These are phyloP conservation scores for Collichthys lucidus DNA, from an alignment of 2,113 vertebrate species.

Conservation along the genomic window DNA sequence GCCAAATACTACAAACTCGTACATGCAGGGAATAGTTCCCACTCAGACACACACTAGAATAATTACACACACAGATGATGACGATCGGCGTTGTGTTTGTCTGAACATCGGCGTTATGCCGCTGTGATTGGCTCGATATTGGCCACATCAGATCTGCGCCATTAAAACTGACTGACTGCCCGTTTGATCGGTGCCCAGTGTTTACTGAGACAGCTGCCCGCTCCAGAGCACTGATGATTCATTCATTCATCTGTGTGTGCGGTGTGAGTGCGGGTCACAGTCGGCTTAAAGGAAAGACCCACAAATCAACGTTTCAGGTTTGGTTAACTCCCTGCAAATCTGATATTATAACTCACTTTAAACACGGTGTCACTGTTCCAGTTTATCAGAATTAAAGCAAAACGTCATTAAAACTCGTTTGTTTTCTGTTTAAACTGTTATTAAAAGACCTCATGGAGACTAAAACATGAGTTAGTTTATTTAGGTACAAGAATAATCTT, in stretches of 20 bases:
- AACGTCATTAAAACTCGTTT: not conserved
- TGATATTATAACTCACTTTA: no score
- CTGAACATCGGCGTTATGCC: conserved; percentile 17
- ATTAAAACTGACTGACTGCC: conserved; percentile 44
- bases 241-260: conserved; percentile 9
- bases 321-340: not conserved
- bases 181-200: conserved; percentile 30
- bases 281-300: conserved; percentile 5
- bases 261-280: not conserved
- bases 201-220: conserved; percentile 39
- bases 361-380: not conserved
- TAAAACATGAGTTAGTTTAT: no score
- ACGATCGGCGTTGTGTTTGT: not conserved
- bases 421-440: not conserved
- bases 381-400: not conserved
- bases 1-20: not conserved
- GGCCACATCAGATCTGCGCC: conserved; percentile 45
- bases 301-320: not conserved
- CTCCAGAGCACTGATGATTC: conserved; percentile 14
- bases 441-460: not conserved
- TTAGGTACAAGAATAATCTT: not conserved
- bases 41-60: conserved; percentile 10
- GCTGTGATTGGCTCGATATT: conserved; percentile 39
- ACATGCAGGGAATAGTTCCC: not conserved
- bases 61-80: conserved; percentile 23